phyloP scores from a whole-genome alignment of 2,113 vertebrate genomes.

The Alethe castanea region DNA sequence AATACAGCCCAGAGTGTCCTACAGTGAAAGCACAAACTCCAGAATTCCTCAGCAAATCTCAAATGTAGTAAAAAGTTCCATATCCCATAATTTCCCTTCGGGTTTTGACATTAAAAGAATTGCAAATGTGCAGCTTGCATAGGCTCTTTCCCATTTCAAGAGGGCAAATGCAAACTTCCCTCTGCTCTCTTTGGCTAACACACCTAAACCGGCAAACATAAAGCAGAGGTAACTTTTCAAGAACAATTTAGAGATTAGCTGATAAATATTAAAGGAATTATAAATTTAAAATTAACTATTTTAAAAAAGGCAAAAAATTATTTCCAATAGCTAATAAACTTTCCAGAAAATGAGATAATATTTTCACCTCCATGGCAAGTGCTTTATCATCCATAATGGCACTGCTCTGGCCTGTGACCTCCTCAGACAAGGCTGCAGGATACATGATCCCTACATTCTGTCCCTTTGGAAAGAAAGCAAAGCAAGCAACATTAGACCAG shows the following conservation, averaged over 20 bases:
- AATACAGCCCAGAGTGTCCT: background rate
- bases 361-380: background rate
- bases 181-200: background rate
- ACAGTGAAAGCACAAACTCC: background rate
- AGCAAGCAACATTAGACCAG: background rate
- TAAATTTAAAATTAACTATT: background rate
- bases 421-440: fast-evolving
- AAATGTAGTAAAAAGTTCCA: background rate
- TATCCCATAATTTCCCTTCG: background rate
- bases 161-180: background rate
- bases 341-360: background rate
- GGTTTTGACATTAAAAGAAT: background rate
- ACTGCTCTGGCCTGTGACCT: background rate
- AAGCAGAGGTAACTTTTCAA: background rate
- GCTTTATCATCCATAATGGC: background rate
- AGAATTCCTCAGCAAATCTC: background rate
- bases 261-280: background rate
- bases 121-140: background rate
- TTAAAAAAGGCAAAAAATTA: background rate
- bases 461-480: background rate
- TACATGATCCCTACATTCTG: fast-evolving
- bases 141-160: background rate
- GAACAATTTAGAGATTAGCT: background rate
- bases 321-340: background rate
- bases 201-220: background rate